A percentile compares a stretch with the other conserved stretches of the same genome.
Conservation (phyloP, 2,888 invertebrate species). For the Eupithecia subumbrata region DNA sequence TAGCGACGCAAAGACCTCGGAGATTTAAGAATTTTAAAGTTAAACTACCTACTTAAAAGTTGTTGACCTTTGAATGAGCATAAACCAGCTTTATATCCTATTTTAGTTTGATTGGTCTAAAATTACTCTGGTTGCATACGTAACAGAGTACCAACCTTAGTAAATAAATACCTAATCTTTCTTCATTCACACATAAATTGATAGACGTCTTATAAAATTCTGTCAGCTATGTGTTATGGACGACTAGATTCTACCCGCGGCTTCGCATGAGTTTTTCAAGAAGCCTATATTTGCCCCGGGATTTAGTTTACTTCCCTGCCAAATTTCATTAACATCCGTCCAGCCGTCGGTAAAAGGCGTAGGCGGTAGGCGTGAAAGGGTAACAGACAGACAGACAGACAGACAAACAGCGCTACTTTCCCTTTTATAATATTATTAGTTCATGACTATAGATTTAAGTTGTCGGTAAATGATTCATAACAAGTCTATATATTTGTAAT, state of each 20-base stretch:
- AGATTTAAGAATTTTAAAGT: constrained; percentile 16
- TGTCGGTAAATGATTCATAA: not conserved
- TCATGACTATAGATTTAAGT: too few relatives aligned
- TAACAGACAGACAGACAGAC: too few relatives aligned
- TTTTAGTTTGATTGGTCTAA: not conserved
- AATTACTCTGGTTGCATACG: not conserved
- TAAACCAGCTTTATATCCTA: not conserved
- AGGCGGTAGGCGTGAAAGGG: too few relatives aligned
- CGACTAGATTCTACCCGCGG: not conserved
- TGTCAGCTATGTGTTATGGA: not conserved
- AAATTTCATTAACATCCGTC: too few relatives aligned
- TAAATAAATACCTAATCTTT: not conserved
- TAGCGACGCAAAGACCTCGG: constrained; percentile 22
- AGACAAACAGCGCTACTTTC: too few relatives aligned
- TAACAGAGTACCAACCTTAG: too few relatives aligned
- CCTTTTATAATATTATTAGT: too few relatives aligned
- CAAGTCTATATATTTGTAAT: not conserved
- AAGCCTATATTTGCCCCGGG: too few relatives aligned
- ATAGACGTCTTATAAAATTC: not conserved
- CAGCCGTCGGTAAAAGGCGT: too few relatives aligned
- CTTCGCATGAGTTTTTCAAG: too few relatives aligned
- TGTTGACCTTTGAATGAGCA: constrained; percentile 24
- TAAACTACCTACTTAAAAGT: constrained; percentile 3
- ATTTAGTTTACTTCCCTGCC: too few relatives aligned
- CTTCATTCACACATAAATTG: not conserved